Percentiles rank a stretch among this genome's conserved stretches.
Conservation (phyloP, 1,140 invertebrate genomes). For the Drosophila funebris region DNA sequence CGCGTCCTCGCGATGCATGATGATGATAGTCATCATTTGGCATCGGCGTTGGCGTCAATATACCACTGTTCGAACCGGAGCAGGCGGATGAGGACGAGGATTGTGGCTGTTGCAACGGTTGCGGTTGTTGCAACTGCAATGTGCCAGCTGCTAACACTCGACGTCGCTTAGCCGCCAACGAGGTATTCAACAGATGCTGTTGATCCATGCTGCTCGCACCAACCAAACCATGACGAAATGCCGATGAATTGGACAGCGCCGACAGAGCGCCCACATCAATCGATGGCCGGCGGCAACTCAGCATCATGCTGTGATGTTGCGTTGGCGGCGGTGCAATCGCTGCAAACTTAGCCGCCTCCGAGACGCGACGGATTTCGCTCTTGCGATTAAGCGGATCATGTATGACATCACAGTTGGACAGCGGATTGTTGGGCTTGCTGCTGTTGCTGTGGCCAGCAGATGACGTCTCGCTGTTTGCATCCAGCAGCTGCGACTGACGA, state of each 20-base stretch:
- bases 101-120: conserved; percentile 18
- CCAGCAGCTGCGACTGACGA: conserved; percentile 41
- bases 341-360: conserved; percentile 63
- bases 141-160: conserved; percentile 34
- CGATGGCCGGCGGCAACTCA: conserved; percentile 79
- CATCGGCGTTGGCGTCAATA: conserved; percentile 17
- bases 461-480: conserved; percentile 27
- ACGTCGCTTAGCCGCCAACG: conserved; percentile 67
- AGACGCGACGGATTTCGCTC: conserved; percentile 73
- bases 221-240: conserved; percentile 66
- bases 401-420: conserved; percentile 83
- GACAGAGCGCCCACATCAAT: conserved; percentile 73
- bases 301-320: conserved; percentile 49
- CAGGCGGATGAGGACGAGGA: neutral
- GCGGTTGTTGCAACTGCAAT: conserved; percentile 37
- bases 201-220: conserved; percentile 63
- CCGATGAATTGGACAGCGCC: conserved; percentile 59
- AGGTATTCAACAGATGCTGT: conserved; percentile 64
- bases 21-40: conserved; percentile 73
- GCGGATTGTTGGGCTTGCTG: conserved; percentile 54
- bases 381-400: conserved; percentile 79
- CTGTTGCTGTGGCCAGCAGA: conserved; percentile 38
- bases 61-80: conserved; percentile 2
- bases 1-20: conserved; percentile 75
- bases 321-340: conserved; percentile 50